Evolutionary conservation across 2,888 invertebrate species (phyloP), one percentile per base, ranked within the genome.

Genomic region (Teleiodes luculella): DNA sequence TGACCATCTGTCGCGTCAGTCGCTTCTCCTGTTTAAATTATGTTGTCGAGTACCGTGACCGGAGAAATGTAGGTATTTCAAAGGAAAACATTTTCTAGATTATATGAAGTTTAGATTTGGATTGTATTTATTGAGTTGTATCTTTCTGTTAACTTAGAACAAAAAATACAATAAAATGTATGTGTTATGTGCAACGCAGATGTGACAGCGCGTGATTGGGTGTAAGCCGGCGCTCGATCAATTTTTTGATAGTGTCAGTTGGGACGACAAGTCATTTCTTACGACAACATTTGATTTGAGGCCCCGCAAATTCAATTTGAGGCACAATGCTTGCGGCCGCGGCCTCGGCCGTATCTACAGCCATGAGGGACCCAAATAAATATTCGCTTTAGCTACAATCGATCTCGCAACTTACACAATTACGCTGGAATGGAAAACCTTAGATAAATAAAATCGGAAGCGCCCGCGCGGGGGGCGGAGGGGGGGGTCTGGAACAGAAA

Each of bases 331-430:
- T 66, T 53, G 48, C 55, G 56, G 52, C 31, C 37, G 50, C 55
- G 54, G 46, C 52, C 41, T 57, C 53, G 50, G 50, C 51, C 54
- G 48, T 24, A 45, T 31, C 13, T 33, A 45, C 39, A 24, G 61
- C 52, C 53, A 56, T 39, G 55, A 60, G 36, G 37, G 35, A 74
- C 82, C 81, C 85, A 79, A 86, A 88, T 87, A 87, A 88, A 88
- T 86, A 88, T 88, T 87, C 86, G 84, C 81, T 86, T 80, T 83
- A 81, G 85, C 82, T 78, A 87, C 86, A 83, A 84, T 84, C 80
- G 83, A 75, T 74, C 80, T 80, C 82, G 76, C 79, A 83, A 83
- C 85, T 85, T 83, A 83, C 85, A 83, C 86, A 86, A 86, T 86
- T 86, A 87, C 88, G 75, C 64, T 70, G 77, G 72, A 83, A 87